Evolutionary conservation across 53 echinoderm and acorn worm genomes (phyloP).

Genomic region (Echinometra lucunter): DNA sequence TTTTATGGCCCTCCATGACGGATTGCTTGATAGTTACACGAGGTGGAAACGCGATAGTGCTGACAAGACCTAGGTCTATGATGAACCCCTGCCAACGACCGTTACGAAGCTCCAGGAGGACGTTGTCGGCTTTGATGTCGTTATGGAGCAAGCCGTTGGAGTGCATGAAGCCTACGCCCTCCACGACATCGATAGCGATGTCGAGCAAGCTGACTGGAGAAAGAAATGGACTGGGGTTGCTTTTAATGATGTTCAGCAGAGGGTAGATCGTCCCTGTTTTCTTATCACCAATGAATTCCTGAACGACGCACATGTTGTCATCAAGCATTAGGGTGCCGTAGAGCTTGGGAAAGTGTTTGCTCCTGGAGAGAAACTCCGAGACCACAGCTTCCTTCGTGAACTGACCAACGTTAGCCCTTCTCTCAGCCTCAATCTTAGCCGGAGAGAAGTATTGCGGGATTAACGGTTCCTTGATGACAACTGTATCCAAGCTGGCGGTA

Average conservation of each 20-base stretch:
- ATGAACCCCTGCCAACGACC: slow-evolving; percentile 1
- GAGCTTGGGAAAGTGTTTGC: slow-evolving; percentile 7
- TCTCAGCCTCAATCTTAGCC: neutral
- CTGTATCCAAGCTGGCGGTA: neutral
- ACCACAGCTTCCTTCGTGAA: slow-evolving; percentile 46
- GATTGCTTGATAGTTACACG: neutral
- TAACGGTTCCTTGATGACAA: neutral
- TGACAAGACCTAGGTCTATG: slow-evolving; percentile 38
- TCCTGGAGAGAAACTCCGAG: neutral
- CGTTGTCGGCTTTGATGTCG: slow-evolving; percentile 54
- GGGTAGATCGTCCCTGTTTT: neutral
- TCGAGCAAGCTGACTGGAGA: neutral
- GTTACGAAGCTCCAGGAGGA: slow-evolving; percentile 23
- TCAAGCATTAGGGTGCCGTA: slow-evolving; percentile 38
- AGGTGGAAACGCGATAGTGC: slow-evolving; percentile 34
- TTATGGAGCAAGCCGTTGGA: slow-evolving; percentile 38
- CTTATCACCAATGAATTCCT: slow-evolving; percentile 48
- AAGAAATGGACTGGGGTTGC: neutral
- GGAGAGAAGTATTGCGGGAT: neutral
- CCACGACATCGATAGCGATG: slow-evolving; percentile 33
- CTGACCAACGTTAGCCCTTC: neutral
- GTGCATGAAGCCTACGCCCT: slow-evolving; percentile 5
- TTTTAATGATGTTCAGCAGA: slow-evolving; percentile 25
- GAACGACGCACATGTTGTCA: slow-evolving; percentile 30
- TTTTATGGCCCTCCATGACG: neutral